Conservation (phyloP, 2,888 invertebrate species). For the Hirtodrosophila duncani region DNA sequence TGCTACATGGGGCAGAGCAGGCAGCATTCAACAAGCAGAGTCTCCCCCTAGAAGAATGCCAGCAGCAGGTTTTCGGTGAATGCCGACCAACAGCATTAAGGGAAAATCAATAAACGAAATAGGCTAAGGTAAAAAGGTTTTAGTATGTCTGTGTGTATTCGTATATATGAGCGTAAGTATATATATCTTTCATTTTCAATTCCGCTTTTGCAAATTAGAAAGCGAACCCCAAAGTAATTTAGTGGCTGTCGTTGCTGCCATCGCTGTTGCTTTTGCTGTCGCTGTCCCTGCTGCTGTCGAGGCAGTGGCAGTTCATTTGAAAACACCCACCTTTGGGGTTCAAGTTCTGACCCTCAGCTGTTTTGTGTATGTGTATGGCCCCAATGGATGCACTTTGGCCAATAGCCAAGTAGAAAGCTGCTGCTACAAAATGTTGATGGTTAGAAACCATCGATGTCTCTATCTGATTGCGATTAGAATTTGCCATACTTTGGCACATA, state of each 20-base stretch:
- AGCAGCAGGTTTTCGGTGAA: conserved; percentile 34
- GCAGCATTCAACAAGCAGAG: conserved; percentile 39
- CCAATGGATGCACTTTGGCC: conserved; percentile 32
- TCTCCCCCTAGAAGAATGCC: conserved; percentile 11
- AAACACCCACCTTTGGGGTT: conserved; percentile 21
- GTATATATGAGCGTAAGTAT: conserved; percentile 8
- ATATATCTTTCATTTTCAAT: conserved; percentile 30
- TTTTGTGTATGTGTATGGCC: conserved; percentile 2
- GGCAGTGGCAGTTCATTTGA: conserved; percentile 19
- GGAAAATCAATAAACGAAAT: conserved; percentile 46
- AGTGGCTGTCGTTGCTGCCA: conserved; percentile 42
- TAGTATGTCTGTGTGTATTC: conserved; percentile 13
- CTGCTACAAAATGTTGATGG: conserved; percentile 21
- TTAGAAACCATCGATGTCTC: conserved; percentile 4
- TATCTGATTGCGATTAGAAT: conserved; percentile 10
- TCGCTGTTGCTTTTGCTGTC: conserved; percentile 6
- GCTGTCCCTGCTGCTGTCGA: neutral
- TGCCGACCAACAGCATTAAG: conserved; percentile 41
- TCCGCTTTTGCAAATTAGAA: conserved; percentile 67
- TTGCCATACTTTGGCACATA: conserved; percentile 11
- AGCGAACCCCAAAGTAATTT: conserved; percentile 51
- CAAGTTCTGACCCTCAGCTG: conserved; percentile 38
- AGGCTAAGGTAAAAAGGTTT: conserved; percentile 42
- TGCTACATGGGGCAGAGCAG: conserved; percentile 1
- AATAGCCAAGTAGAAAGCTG: conserved; percentile 45